Evolutionary conservation across 2,888 invertebrate species (phyloP).

Genomic region (Megastigmus dorsalis): DNA sequence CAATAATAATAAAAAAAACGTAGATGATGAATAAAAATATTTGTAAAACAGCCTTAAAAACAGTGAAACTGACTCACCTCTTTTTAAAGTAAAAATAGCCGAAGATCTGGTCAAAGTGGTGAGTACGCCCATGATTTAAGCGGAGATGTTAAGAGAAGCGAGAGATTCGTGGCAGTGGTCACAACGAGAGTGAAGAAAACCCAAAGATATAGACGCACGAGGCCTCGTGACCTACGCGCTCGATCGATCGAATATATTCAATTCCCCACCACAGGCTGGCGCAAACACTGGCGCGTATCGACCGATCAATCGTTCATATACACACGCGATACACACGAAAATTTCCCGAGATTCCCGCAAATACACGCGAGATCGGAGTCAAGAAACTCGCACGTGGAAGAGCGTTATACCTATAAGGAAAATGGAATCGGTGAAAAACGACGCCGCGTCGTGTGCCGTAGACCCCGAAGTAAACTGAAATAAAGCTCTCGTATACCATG

Average conservation of each 20-base stretch:
- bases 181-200: constrained; percentile 1
- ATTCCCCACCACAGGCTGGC: constrained; percentile 6
- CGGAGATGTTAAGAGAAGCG: no score
- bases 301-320: no score
- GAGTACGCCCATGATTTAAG: constrained; percentile 15
- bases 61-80: no score
- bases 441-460: neutral
- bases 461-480: constrained; percentile 17
- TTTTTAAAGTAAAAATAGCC: neutral
- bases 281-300: neutral
- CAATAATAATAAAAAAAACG: no score
- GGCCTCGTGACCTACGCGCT: neutral
- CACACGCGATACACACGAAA: no score
- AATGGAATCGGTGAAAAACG: neutral
- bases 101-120: neutral
- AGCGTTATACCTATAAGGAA: neutral
- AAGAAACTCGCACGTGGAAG: no score
- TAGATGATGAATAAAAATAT: no score
- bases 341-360: no score
- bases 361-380: no score
- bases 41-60: no score
- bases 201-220: neutral
- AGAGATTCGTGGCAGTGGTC: neutral
- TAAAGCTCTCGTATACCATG: constrained; percentile 7
- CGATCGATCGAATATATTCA: neutral